phyloP scores from a whole-genome alignment of 1,140 invertebrate genomes.

The Drosophila eugracilis region DNA sequence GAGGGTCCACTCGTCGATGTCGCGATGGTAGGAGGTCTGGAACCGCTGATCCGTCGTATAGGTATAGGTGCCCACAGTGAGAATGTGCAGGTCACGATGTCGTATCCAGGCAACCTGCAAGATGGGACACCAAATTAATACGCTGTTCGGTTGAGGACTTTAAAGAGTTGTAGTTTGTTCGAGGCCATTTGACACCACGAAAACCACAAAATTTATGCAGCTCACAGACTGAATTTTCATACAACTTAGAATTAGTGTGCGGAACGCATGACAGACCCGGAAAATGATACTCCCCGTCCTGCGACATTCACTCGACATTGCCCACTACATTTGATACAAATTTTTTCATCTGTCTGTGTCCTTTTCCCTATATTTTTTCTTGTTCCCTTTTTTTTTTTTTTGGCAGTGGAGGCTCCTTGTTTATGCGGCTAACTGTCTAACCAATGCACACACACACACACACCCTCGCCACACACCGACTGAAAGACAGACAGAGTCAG shows the following conservation, averaged over 20 bases:
- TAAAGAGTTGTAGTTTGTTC: slow-evolving; percentile 13
- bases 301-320: slow-evolving; percentile 80
- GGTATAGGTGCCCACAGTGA: slow-evolving; percentile 92
- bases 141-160: slow-evolving; percentile 3
- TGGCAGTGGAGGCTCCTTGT: slow-evolving; percentile 60
- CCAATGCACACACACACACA: slow-evolving; percentile 53
- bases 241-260: slow-evolving; percentile 75
- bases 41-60: slow-evolving; percentile 94
- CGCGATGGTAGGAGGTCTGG: slow-evolving; percentile 90
- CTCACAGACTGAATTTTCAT: slow-evolving; percentile 73
- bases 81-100: slow-evolving; percentile 92
- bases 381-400: slow-evolving; percentile 22
- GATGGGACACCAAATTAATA: slow-evolving; percentile 14
- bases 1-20: slow-evolving; percentile 93
- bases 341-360: slow-evolving; percentile 39
- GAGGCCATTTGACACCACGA: not conserved
- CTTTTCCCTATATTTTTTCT: slow-evolving; percentile 1
- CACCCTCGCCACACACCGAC: slow-evolving; percentile 10
- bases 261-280: slow-evolving; percentile 72
- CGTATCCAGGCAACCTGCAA: slow-evolving; percentile 88
- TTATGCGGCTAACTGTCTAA: slow-evolving; percentile 76
- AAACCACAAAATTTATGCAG: slow-evolving; percentile 64
- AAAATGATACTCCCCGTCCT: slow-evolving; percentile 70
- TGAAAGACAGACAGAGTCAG: slow-evolving; percentile 41
- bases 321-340: slow-evolving; percentile 74